Conservation (phyloP, 2,113 vertebrate species). For the Oncorhynchus nerka region DNA sequence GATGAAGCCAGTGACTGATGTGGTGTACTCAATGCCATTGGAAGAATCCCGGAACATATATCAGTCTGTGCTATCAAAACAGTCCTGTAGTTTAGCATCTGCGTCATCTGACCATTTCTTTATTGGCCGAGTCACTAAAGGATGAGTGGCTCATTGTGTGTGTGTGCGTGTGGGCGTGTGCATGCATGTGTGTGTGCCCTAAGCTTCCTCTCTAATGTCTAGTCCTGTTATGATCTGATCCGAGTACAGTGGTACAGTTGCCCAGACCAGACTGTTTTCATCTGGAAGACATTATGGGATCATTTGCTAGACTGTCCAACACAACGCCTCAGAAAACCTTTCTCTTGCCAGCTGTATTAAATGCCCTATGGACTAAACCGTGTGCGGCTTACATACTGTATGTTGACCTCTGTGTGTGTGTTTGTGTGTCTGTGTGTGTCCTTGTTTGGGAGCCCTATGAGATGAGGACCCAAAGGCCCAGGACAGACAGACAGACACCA, state of each 20-base stretch:
- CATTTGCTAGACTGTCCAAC: slow-evolving; percentile 69
- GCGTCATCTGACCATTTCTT: too few relatives aligned
- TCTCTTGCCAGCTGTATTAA: slow-evolving; percentile 66
- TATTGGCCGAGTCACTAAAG: too few relatives aligned
- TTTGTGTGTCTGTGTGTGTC: neutral
- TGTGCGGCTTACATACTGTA: neutral
- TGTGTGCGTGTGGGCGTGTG: neutral
- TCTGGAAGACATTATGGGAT: slow-evolving; percentile 55
- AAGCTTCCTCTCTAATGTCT: too few relatives aligned
- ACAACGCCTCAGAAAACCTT: slow-evolving; percentile 71
- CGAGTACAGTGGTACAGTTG: neutral
- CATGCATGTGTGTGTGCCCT: neutral
- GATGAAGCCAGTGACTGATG: too few relatives aligned
- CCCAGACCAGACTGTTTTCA: slow-evolving; percentile 74
- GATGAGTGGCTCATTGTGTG: slow-evolving; percentile 11
- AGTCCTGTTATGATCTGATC: too few relatives aligned
- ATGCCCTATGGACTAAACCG: neutral
- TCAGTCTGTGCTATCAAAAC: too few relatives aligned
- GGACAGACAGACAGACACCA: neutral
- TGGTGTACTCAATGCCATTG: too few relatives aligned
- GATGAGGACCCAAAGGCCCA: neutral
- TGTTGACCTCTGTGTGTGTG: neutral
- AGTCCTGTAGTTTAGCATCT: too few relatives aligned
- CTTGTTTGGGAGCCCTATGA: slow-evolving; percentile 6
- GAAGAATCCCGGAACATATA: too few relatives aligned